Base-by-base conservation (phyloP, 1,140 invertebrate genomes). In the Myzus persicae region DNA sequence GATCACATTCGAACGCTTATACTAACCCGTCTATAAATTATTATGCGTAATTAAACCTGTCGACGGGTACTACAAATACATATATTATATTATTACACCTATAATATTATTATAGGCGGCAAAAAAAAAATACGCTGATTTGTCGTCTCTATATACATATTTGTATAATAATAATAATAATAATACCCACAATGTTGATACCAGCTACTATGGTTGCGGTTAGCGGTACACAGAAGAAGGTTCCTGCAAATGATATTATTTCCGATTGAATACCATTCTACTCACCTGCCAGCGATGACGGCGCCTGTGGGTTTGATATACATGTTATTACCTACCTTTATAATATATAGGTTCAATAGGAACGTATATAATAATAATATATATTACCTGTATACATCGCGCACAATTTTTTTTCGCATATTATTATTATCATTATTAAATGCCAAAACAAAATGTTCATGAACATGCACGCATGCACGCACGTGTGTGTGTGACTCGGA, bases 381-480 rank as follows among this genome's bases (percentile, higher is more conserved):
- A 42, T 31, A 81, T 81, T 81, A 76, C 11, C 26, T 31, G 42
- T 31, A 82, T 82, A 38, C 14, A 82, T 82, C 9, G 2, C 36
- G 24, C 81, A 36, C 2, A 24, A 82, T 82, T 82, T 82, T 82
- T 81, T 36, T 82, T 22, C n/a, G 36, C 38, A 38, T 31, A 26
- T 84, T 42, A 40, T 84, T 84, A 40, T 84, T 84, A 40, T 84
- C 42, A n/a, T n/a, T n/a, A n/a, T n/a, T n/a, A 82, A 82, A 82
- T 82, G 38, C 81, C 38, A 24, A 82, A 82, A 82, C n/a, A 82
- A 84, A 84, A 44, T 44, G 11, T n/a, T 14, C 14, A n/a, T 67
- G 31, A n/a, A 31, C 22, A 22, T 22, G 2, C 54, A 85, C 40
- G 40, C 26, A 8, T 11, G 26, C 26, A 24, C 40, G 31, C 0